Conservation (phyloP, 2,113 vertebrate genomes). For the Thymallus thymallus region DNA sequence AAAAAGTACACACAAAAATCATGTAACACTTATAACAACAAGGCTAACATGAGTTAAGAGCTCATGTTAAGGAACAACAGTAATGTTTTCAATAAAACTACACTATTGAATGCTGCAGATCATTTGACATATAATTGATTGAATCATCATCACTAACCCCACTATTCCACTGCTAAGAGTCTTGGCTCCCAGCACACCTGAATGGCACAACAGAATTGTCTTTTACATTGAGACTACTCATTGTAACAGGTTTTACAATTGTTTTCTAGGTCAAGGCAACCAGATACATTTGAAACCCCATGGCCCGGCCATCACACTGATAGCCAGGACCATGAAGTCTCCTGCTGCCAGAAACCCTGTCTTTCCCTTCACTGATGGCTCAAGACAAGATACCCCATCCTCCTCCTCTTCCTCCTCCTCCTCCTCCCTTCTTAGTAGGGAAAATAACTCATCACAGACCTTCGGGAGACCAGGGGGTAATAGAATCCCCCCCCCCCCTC, state of each 20-base stretch:
- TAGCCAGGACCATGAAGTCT: conserved; percentile 48
- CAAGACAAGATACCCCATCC: conserved; percentile 28
- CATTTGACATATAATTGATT: too few relatives aligned
- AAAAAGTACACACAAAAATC: background rate
- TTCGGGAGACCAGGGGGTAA: conserved; percentile 66
- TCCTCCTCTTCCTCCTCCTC: too few relatives aligned
- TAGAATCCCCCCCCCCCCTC: conserved; percentile 17
- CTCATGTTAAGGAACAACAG: too few relatives aligned
- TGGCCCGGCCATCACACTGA: conserved; percentile 37
- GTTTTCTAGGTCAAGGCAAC: conserved; percentile 64
- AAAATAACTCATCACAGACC: conserved; percentile 48
- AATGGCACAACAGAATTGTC: conserved; percentile 13
- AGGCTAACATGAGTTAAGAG: background rate
- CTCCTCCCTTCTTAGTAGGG: conserved; percentile 47
- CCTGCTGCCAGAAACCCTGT: conserved; percentile 41
- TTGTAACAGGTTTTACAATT: conserved; percentile 40
- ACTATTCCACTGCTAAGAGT: conserved; percentile 25
- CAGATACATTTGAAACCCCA: conserved; percentile 46
- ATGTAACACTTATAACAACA: background rate
- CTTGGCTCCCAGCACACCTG: conserved; percentile 29
- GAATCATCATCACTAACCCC: conserved; percentile 44
- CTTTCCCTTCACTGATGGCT: conserved; percentile 53
- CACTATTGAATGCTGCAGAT: too few relatives aligned
- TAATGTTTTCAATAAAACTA: too few relatives aligned
- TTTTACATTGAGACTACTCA: background rate